These are phyloP conservation scores for Pungitius pungitius DNA, from an alignment of 2,113 vertebrate species.

Conservation along the genomic window DNA sequence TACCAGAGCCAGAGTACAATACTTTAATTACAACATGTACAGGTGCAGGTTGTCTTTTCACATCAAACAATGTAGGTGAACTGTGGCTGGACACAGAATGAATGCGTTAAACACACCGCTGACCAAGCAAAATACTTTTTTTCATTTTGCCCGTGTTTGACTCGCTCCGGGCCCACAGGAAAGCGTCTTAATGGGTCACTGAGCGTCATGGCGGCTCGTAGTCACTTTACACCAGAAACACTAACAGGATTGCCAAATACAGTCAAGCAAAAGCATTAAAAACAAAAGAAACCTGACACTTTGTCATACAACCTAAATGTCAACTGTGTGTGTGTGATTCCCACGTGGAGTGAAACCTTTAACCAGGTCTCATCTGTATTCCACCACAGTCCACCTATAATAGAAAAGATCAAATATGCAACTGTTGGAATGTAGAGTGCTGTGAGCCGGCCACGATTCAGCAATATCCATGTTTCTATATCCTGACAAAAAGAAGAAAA, in stretches of 20 bases:
- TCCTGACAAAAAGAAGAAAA: constrained; percentile 18
- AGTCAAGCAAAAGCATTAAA: constrained; percentile 48
- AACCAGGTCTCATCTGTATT: constrained; percentile 61
- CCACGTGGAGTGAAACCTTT: constrained; percentile 31
- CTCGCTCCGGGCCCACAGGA: constrained; percentile 32
- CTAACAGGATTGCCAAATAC: constrained; percentile 44
- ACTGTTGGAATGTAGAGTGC: constrained; percentile 53
- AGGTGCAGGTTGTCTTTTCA: constrained; percentile 72
- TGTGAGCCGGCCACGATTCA: constrained; percentile 56
- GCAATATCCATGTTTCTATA: constrained; percentile 58
- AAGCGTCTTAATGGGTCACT: constrained; percentile 31
- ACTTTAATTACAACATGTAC: constrained; percentile 84
- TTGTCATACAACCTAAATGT: constrained; percentile 33
- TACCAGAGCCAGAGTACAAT: constrained; percentile 81
- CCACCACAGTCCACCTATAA: constrained; percentile 57
- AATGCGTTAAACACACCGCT: constrained; percentile 50
- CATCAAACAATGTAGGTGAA: constrained; percentile 63
- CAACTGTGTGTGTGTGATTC: constrained; percentile 34
- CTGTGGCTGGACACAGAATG: constrained; percentile 46
- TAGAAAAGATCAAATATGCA: constrained; percentile 73
- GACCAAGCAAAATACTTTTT: constrained; percentile 46
- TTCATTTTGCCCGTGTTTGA: constrained; percentile 28
- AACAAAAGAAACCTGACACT: constrained; percentile 7
- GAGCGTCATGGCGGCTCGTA: constrained; percentile 26
- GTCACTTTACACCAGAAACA: constrained; percentile 34